Base-by-base conservation (phyloP, 2,888 invertebrate genomes). In the Hirudinaria manillensis region DNA sequence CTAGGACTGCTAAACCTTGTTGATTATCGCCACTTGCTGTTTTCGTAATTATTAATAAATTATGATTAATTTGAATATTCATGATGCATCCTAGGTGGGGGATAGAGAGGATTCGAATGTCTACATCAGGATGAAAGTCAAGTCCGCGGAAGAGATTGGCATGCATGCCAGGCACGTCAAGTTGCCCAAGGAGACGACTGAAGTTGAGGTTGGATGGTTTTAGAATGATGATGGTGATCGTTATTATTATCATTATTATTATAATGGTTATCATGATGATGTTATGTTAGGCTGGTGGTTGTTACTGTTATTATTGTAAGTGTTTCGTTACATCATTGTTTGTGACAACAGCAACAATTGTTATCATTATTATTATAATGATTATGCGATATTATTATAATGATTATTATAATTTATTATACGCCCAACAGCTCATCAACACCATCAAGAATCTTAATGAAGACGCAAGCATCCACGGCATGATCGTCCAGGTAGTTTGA, bases 51-150 rank as follows among this genome's bases (percentile, higher is more conserved):
- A 45, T 45, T 45, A 45, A 45, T 7, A 45, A 45, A 45, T 16
- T 7, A 4, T 45, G 45, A 45, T 45, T 45, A 45, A 45, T 45
- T 45, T 45, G 45, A 38, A 38, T 38, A 38, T 6, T 10, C 3
- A 38, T 10, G 38, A 38, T 10, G 10, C 10, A 10, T 3, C 13
- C 16, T 45, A 98, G 89, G 98, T 99, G 77, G 99, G 99, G 19
- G 92, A 91, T 1, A 89, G 97, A 0, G 94, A 94, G 85, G 98
- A 99, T 86, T 98, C 98, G 67, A 61, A 61, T 29, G 96, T 98
- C 6, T 99, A 99, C 87, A 98, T 99, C 83, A 88, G 93, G 53
- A 94, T 93, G 91, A 99, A 99, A 87, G 89, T 96, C 76, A 93
- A 92, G 85, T 92, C 94, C 0, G 97, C 97, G 0, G 89, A 87